Percentiles rank a stretch among this genome's conserved stretches.
phyloP scores from a whole-genome alignment of 1,140 invertebrate genomes.

The Wasmannia auropunctata region DNA sequence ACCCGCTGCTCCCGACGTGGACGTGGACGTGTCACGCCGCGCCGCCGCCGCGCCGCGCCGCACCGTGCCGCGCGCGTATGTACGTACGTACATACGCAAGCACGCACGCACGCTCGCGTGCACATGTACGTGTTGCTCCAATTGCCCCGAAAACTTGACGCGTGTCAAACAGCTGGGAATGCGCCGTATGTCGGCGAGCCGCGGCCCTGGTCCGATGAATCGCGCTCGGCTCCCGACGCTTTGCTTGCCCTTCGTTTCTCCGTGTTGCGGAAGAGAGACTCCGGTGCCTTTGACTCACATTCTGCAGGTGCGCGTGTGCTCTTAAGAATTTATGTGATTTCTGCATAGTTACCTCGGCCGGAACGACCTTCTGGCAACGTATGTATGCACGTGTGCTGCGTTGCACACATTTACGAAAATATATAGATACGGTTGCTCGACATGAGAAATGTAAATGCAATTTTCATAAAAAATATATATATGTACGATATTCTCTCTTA shows the following conservation, averaged over 20 bases:
- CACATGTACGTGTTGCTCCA: background rate
- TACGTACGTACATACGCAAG: background rate
- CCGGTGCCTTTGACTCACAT: no score
- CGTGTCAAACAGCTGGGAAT: constrained; percentile 34
- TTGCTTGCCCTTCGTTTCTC: background rate
- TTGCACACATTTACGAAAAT: background rate
- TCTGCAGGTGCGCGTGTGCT: background rate
- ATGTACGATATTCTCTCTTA: no score
- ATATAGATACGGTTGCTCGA: background rate
- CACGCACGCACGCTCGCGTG: no score
- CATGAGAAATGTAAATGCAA: background rate
- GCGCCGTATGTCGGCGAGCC: background rate
- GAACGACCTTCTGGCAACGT: background rate
- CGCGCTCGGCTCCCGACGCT: background rate
- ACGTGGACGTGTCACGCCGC: constrained; percentile 56
- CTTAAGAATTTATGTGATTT: background rate
- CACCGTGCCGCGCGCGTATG: background rate
- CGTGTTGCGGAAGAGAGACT: background rate
- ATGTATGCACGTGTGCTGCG: background rate
- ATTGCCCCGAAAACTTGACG: background rate
- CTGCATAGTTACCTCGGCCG: background rate
- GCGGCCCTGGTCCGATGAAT: background rate
- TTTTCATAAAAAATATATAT: background rate
- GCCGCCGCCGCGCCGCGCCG: background rate
- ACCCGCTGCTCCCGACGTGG: constrained; percentile 35